A percentile compares a stretch with the other conserved stretches of the same genome.
Conservation (phyloP, 30 jellyfish, hydroid and myxozoan species). For the Chironex yamaguchii region DNA sequence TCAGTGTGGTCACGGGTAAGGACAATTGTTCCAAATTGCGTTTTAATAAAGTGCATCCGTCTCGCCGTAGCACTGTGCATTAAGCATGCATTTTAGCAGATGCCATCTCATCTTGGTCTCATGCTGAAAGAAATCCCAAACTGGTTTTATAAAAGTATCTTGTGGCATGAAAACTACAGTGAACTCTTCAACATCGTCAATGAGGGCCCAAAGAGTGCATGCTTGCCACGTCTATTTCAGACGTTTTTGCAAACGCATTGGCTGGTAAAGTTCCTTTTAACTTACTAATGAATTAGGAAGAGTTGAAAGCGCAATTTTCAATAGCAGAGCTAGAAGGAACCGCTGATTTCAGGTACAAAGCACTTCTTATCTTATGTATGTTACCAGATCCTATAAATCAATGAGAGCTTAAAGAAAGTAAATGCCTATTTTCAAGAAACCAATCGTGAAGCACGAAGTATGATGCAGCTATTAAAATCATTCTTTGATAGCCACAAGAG, state of each 20-base stretch:
- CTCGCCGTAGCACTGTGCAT: slow-evolving; percentile 76
- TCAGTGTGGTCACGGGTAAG: slow-evolving; percentile 55
- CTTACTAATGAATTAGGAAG: slow-evolving; percentile 73
- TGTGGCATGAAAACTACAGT: slow-evolving; percentile 62
- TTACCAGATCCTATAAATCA: slow-evolving; percentile 54
- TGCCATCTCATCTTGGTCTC: slow-evolving; percentile 71
- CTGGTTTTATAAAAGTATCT: slow-evolving; percentile 70
- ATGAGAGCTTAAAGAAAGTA: slow-evolving; percentile 49
- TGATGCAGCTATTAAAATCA: slow-evolving; percentile 23
- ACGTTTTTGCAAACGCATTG: slow-evolving; percentile 64
- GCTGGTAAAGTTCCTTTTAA: too few species aligned
- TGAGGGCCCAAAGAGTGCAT: slow-evolving; percentile 44
- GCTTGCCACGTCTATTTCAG: slow-evolving; percentile 63
- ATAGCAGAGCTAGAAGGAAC: slow-evolving; percentile 53
- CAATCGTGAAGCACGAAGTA: slow-evolving; percentile 46
- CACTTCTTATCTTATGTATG: slow-evolving; percentile 55
- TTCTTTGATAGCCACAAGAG: slow-evolving; percentile 23
- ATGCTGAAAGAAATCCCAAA: slow-evolving; percentile 43
- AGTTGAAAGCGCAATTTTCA: slow-evolving; percentile 71
- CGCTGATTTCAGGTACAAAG: slow-evolving; percentile 49
- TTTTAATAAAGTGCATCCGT: slow-evolving; percentile 53
- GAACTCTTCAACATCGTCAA: slow-evolving; percentile 42
- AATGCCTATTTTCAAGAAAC: slow-evolving; percentile 66
- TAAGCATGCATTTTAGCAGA: slow-evolving; percentile 72
- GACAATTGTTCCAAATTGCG: slow-evolving; percentile 60